phyloP scores from a whole-genome alignment of 30 jellyfish, hydroid and myxozoan species.

The Nemopilema nomurai region DNA sequence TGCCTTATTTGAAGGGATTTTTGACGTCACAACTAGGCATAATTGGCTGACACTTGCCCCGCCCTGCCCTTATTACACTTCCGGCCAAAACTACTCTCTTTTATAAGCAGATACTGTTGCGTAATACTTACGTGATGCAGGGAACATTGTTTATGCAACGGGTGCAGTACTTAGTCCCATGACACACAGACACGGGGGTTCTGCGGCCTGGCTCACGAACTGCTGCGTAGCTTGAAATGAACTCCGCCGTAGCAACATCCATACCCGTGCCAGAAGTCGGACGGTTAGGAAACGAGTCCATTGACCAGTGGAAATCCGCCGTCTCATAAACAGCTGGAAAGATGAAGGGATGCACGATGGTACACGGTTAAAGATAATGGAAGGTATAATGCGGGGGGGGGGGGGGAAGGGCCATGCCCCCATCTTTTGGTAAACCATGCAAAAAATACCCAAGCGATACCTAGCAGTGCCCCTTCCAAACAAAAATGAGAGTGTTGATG shows the following conservation, averaged over 20 bases:
- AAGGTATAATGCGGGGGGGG: too few relatives aligned
- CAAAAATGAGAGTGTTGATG: too few relatives aligned
- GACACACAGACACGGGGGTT: background rate
- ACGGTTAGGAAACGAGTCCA: background rate
- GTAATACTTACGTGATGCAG: background rate
- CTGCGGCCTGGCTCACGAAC: slow-evolving; percentile 9
- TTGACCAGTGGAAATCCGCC: slow-evolving; percentile 3
- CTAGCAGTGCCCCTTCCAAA: too few relatives aligned
- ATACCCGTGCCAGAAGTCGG: background rate
- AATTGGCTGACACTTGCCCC: too few relatives aligned
- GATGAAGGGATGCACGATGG: background rate
- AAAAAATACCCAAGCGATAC: too few relatives aligned
- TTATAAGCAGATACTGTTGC: background rate
- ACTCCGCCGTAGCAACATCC: background rate
- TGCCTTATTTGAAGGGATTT: too few relatives aligned
- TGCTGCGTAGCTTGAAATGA: background rate
- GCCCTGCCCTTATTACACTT: too few relatives aligned
- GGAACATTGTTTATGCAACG: background rate
- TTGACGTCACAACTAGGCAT: too few relatives aligned
- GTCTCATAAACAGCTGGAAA: slow-evolving; percentile 10
- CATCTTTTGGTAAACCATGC: too few relatives aligned
- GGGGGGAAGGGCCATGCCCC: too few relatives aligned
- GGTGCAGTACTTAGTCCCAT: background rate
- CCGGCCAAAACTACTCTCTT: too few relatives aligned
- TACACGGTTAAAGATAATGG: background rate